These are phyloP conservation scores for Phyto melanocephala DNA, from an alignment of 2,888 invertebrate genomes.

Conservation along the genomic window DNA sequence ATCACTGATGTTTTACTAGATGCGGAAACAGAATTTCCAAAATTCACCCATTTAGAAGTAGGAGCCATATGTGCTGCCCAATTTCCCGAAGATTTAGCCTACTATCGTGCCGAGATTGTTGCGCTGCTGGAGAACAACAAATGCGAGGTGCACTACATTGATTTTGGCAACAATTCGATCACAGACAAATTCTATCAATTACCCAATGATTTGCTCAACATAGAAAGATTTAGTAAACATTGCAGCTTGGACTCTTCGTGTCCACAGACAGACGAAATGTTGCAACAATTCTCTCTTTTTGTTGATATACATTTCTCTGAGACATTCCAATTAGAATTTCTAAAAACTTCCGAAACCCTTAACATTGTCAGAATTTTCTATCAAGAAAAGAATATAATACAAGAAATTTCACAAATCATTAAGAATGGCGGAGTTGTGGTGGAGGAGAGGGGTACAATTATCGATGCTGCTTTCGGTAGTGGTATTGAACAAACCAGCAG, in stretches of 20 bases:
- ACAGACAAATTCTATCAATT: constrained; percentile 82
- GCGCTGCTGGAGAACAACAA: constrained; percentile 87
- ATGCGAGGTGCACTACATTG: constrained; percentile 86
- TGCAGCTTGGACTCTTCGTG: constrained; percentile 82
- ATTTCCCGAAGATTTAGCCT: constrained; percentile 89
- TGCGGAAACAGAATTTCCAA: constrained; percentile 71
- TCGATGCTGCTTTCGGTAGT: constrained; percentile 15
- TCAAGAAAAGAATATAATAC: constrained; percentile 74
- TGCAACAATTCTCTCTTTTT: constrained; percentile 83
- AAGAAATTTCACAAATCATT: constrained; percentile 69
- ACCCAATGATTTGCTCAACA: constrained; percentile 81
- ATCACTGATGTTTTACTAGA: constrained; percentile 75
- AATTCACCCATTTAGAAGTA: constrained; percentile 71
- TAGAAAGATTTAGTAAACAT: constrained; percentile 81
- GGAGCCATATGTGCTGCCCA: constrained; percentile 86
- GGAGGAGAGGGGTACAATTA: background rate
- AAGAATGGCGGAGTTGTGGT: constrained; percentile 48
- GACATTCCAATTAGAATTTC: constrained; percentile 77
- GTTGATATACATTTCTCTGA: constrained; percentile 83
- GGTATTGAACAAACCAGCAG: constrained; percentile 21
- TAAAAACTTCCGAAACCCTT: constrained; percentile 69
- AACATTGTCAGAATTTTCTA: constrained; percentile 74
- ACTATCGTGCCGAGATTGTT: constrained; percentile 92
- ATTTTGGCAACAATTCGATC: constrained; percentile 84
- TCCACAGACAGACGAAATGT: constrained; percentile 83